Evolutionary conservation across 2,888 invertebrate genomes (phyloP), one percentile per base, ranked within the genome.

Genomic region (Gymnosoma rotundatum): DNA sequence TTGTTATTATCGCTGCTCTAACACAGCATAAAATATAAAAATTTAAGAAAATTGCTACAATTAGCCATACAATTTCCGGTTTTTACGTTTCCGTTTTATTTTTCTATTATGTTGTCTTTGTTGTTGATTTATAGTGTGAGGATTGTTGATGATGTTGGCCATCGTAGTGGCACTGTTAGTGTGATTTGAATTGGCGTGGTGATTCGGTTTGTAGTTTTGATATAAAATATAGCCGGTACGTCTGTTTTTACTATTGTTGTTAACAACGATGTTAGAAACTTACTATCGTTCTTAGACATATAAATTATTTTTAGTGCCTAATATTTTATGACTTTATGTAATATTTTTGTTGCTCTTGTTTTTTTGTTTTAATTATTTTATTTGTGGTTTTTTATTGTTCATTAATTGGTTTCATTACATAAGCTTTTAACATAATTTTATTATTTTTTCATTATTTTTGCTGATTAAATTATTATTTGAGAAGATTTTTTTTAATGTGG

Each of bases 31-130:
- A 66, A 78, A 82, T 70, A 85, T 85, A 78, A 82, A 83, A 86
- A 86, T 87, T 87, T 81, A 89, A 64, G 87, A 88, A 90, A 88
- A 89, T 90, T 89, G 90, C 90, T 87, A 88, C 89, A 90, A 91
- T 91, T 89, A 90, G 89, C 89, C 89, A 89, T 87, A 89, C 89
- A 89, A 90, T 89, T 90, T 91, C 90, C 90, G 91, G 89, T 88
- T 88, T 90, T 89, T 88, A 87, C 89, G 89, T 89, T 90, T 90
- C 88, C 91, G 90, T 84, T 89, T 90, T 87, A 88, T 87, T 89
- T 89, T 88, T 87, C 87, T 88, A 86, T 86, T 86, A 54, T 73
- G 80, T 54, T 69, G 76, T 60, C 61, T 60, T 14, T 21, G 58
- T 18, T 61, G 75, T 52, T 66, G 38, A 21, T 54, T 58, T 45